Conservation (phyloP, 2,797 vertebrate species). For the Micrastur ruficollis region DNA sequence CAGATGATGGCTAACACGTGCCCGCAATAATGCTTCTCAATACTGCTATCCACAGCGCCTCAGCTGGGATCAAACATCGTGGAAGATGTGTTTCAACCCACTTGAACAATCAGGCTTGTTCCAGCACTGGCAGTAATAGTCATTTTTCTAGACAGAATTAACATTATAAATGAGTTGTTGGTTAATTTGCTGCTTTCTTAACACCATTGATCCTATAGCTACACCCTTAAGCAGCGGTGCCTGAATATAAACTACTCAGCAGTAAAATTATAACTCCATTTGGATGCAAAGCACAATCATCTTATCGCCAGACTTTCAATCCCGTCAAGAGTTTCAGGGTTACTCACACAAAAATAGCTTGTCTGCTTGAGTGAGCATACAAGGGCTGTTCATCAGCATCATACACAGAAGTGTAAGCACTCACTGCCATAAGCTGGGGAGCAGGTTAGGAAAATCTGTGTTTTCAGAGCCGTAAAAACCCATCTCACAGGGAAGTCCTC, state of each 20-base stretch:
- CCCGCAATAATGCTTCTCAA: background rate
- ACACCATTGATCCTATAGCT: background rate
- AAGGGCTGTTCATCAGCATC: background rate
- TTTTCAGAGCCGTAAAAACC: background rate
- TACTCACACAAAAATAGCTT: constrained; percentile 2
- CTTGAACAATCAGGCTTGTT: background rate
- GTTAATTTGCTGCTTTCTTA: constrained; percentile 17
- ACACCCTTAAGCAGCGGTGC: background rate
- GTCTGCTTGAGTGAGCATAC: background rate
- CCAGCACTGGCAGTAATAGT: background rate
- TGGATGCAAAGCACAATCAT: background rate
- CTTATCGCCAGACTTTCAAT: background rate
- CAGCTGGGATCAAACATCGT: background rate
- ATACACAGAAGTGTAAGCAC: rapidly evolving
- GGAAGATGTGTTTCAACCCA: background rate
- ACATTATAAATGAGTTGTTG: background rate
- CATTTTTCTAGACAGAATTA: constrained; percentile 9
- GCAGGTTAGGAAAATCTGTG: background rate
- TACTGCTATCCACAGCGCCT: background rate
- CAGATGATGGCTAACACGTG: background rate
- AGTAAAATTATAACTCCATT: constrained; percentile 1
- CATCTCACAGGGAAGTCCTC: background rate
- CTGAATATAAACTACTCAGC: background rate
- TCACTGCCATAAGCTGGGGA: background rate
- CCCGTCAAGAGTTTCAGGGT: background rate